phyloP scores from a whole-genome alignment of 2,113 vertebrate genomes.

The Ia io region DNA sequence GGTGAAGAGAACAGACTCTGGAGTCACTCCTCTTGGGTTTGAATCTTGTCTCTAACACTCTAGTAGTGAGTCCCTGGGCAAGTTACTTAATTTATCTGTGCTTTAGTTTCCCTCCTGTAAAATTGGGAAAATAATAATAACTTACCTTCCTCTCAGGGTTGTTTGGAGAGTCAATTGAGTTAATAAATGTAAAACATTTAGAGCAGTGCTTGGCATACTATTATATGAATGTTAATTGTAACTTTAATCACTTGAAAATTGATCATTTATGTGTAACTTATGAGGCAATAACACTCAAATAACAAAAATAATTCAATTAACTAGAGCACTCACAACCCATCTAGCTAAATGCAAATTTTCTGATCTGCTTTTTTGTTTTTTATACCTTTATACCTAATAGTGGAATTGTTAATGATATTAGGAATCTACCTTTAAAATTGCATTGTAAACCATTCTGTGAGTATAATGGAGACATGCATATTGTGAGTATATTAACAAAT shows the following conservation, averaged over 20 bases:
- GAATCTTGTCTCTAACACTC: background rate
- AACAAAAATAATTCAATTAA: background rate
- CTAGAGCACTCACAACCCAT: background rate
- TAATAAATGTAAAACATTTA: background rate
- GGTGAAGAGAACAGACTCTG: background rate
- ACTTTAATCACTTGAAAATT: background rate
- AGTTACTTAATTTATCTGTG: background rate
- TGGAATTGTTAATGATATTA: background rate
- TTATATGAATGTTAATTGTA: background rate
- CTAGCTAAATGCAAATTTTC: background rate
- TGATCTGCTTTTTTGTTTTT: background rate
- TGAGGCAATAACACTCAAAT: background rate
- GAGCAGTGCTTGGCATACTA: background rate
- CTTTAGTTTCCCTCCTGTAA: background rate
- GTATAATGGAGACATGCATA: background rate
- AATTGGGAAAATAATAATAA: background rate
- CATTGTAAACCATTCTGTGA: background rate
- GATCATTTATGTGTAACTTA: background rate
- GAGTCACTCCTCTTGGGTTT: background rate
- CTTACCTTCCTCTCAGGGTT: background rate
- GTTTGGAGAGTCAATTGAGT: background rate
- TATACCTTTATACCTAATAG: background rate
- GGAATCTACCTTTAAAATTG: background rate
- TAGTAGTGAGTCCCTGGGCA: background rate
- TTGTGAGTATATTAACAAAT: background rate